Base-by-base conservation (phyloP, 64 coral and sea anemone genomes). In the Astreopora myriophthalma region DNA sequence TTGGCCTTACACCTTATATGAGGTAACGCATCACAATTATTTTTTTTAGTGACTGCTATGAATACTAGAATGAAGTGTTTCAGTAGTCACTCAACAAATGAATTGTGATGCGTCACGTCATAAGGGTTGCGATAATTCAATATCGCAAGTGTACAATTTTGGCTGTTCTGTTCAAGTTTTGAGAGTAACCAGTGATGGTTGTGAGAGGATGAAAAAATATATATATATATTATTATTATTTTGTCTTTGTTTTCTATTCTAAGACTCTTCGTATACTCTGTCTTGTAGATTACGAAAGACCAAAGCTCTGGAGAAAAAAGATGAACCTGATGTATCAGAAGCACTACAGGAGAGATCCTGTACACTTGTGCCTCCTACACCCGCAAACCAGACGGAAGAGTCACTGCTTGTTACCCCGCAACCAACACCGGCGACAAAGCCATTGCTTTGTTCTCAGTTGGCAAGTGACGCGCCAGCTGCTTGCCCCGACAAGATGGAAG, bases 321-420 rank as follows among this genome's bases (percentile, higher is more conserved):
- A 65, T 65, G 25, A 67, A 76, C 32, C 24, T 37, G 36, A 17
- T 74, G 20, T 92, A 13, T 68, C 90, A 8, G 73, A 92, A 49
- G 90, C 90, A 14, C 27, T 92, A 9, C 90, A 92, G 49, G 34
- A 86, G 77, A 92, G 86, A 52, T 92, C 80, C 7, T 86, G 69
- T 76, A 80, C 81, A 23, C 81, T 92, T 31, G 36, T 92, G 5
- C 80, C 80, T 42, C 87, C 87, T 25, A 33, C 6, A 9, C 44
- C 5, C 33, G 5, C 60, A 7, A 60, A 51, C 30, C 30, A 71
- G 26, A 48, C 64, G 2, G 61, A 62, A 16, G 80, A 86, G 6
- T 42, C 70, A 6, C 11, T 10, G 33, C 52, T 70, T 16, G 24
- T 31, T 38, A 63, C 74, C 22, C 8, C 74, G 22, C 58, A 29